These are phyloP conservation scores for Alouatta caraya DNA, from an alignment of 2,797 vertebrate species.

Conservation along the genomic window DNA sequence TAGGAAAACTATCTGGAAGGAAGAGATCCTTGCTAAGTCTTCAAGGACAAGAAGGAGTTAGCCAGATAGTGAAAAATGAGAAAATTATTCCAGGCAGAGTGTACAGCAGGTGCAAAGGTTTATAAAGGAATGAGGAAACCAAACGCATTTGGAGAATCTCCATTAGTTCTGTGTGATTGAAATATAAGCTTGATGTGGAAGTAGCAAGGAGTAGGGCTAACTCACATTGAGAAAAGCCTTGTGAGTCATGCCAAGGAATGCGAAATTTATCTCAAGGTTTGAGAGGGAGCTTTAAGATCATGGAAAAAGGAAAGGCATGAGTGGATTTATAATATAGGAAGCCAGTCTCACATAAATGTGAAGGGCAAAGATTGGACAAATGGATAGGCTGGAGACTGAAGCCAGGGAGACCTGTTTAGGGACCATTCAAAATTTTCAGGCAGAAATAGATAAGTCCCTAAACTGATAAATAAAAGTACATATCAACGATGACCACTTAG, in stretches of 20 bases:
- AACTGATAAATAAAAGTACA: background rate
- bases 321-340: background rate
- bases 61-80: background rate
- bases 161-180: background rate
- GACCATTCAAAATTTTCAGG: background rate
- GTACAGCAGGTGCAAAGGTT: background rate
- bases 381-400: background rate
- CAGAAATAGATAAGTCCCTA: background rate
- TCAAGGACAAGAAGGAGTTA: background rate
- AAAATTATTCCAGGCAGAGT: background rate
- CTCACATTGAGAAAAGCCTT: slow-evolving; percentile 22
- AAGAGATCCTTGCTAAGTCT: background rate
- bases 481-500: background rate
- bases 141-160: background rate
- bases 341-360: background rate
- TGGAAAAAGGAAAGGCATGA: background rate
- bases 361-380: background rate
- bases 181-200: background rate
- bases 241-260: background rate
- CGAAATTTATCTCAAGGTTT: slow-evolving; percentile 8
- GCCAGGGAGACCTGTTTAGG: background rate
- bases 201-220: background rate
- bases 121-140: background rate
- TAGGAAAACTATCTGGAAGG: background rate
- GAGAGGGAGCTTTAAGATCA: background rate